Percentiles rank a stretch among this genome's conserved stretches.
These are phyloP conservation scores for Stenotaenia linearis DNA, from an alignment of 2,888 invertebrate species.

Conservation along the genomic window DNA sequence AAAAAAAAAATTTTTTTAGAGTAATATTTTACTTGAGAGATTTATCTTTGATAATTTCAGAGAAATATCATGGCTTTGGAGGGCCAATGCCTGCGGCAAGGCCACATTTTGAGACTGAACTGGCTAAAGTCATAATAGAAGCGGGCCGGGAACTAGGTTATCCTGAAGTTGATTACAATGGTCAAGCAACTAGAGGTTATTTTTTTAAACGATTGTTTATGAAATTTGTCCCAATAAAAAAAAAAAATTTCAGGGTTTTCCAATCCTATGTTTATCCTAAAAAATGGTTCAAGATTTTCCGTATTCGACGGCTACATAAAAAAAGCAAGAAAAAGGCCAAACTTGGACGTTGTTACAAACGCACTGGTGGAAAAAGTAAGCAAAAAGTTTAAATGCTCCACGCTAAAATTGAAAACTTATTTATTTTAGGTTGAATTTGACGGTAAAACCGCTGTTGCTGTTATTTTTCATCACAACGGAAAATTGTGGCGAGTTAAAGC, in stretches of 20 bases:
- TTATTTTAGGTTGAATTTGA: neutral
- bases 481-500: neutral
- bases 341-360: neutral
- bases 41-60: neutral
- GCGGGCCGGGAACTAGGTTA: neutral
- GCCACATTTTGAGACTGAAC: neutral
- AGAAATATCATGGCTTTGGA: constrained; percentile 8
- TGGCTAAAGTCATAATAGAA: neutral
- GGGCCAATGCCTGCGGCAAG: neutral
- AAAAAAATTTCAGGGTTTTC: neutral
- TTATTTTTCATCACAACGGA: neutral
- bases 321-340: neutral
- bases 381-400: too few species aligned
- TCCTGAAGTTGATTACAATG: constrained; percentile 21
- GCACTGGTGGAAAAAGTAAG: neutral
- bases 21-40: neutral
- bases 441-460: neutral
- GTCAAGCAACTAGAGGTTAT: neutral
- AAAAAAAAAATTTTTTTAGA: neutral
- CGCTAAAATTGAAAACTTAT: too few species aligned
- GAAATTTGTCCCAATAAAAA: too few species aligned
- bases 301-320: neutral
- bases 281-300: neutral
- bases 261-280: neutral
- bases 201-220: too few species aligned